Conservation (phyloP, 2,797 vertebrate genomes). For the Xiphorhynchus erythropygius region DNA sequence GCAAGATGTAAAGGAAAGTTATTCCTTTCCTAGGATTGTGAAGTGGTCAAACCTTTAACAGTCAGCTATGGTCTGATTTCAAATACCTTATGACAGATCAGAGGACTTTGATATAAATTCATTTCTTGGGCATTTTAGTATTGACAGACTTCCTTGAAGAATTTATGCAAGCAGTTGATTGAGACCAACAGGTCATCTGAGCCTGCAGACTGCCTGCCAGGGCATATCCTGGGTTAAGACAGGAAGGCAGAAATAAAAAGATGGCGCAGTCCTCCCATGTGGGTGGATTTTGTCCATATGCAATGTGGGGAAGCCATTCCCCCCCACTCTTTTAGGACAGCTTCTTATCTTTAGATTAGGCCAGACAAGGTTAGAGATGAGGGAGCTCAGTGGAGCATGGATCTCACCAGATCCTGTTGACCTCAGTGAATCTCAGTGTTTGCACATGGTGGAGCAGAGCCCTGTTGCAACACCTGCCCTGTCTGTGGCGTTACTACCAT, state of each 20-base stretch:
- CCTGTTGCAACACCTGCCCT: rapidly evolving
- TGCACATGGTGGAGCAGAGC: neutral
- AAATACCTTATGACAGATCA: neutral
- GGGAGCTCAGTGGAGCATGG: rapidly evolving
- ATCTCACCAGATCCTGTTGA: neutral
- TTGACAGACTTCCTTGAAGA: neutral
- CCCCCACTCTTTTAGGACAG: neutral
- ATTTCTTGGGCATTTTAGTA: neutral
- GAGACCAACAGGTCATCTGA: neutral
- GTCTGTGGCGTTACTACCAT: neutral
- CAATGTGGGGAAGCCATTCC: neutral
- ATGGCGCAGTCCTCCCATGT: neutral
- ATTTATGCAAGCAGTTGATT: neutral
- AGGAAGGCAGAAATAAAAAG: constrained; percentile 2
- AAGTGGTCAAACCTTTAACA: neutral
- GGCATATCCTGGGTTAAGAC: neutral
- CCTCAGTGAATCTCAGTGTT: neutral
- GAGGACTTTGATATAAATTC: neutral
- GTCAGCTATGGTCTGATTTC: neutral
- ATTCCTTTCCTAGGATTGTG: neutral
- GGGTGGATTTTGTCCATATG: neutral
- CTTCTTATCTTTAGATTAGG: neutral
- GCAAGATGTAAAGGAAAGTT: neutral
- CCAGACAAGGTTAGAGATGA: neutral
- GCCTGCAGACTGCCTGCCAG: neutral